Evolutionary conservation across 2,888 invertebrate genomes (phyloP).

Genomic region (Thelaira solivaga): DNA sequence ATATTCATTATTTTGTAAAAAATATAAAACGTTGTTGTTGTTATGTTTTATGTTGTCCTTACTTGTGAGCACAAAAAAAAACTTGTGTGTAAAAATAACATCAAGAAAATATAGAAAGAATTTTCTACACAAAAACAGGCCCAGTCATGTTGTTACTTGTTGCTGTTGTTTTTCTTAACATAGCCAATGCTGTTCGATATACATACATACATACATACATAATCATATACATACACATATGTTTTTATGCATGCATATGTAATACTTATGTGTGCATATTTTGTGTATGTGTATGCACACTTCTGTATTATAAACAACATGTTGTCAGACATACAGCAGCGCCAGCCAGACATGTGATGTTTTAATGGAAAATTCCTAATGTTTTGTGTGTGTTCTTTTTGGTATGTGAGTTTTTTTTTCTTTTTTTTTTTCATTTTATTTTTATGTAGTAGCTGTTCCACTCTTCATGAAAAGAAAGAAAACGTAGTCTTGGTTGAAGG

Average conservation of each 20-base stretch:
- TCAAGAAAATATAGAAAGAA: slow-evolving; percentile 29
- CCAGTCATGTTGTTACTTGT: slow-evolving; percentile 22
- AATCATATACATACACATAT: too few species aligned
- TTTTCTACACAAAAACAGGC: slow-evolving; percentile 29
- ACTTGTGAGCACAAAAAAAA: slow-evolving; percentile 40
- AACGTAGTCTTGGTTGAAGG: not conserved
- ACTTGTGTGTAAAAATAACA: slow-evolving; percentile 11
- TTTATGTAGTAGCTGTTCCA: too few species aligned
- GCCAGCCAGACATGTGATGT: slow-evolving; percentile 53
- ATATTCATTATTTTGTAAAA: not conserved
- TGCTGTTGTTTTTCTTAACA: not conserved
- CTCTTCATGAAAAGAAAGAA: too few species aligned
- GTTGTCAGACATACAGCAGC: slow-evolving; percentile 12
- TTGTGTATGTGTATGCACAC: not conserved
- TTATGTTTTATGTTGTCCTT: slow-evolving; percentile 30
- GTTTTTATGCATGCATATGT: not conserved
- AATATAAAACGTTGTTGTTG: not conserved
- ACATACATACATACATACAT: not conserved
- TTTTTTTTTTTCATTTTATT: slow-evolving; percentile 3
- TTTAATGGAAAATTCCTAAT: slow-evolving; percentile 64
- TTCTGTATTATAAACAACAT: slow-evolving; percentile 10
- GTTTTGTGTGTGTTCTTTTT: slow-evolving; percentile 51
- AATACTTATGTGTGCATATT: not conserved
- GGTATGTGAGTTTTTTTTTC: slow-evolving; percentile 36
- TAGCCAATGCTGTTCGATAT: not conserved